phyloP scores from a whole-genome alignment of 2,797 vertebrate genomes.

The Discoglossus pictus region DNA sequence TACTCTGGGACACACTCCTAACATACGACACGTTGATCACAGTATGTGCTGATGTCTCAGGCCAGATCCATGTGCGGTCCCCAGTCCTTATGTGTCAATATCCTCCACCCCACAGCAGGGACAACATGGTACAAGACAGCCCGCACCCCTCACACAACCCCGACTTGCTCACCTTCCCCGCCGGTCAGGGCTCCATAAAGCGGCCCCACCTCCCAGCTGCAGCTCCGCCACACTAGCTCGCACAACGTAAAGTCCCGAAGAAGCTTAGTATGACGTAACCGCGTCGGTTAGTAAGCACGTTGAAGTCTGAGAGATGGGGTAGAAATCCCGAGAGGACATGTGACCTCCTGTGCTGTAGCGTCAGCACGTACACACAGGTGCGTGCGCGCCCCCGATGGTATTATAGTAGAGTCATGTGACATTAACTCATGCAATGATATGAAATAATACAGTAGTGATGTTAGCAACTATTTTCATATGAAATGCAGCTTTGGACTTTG shows the following conservation, averaged over 20 bases:
- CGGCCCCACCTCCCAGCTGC: slow-evolving; percentile 18
- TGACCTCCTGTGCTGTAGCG: slow-evolving; percentile 6
- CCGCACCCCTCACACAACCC: background rate
- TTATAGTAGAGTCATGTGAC: too few relatives aligned
- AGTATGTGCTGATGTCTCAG: background rate
- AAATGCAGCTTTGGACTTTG: too few relatives aligned
- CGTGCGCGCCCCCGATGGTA: background rate
- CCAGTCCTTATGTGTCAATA: background rate
- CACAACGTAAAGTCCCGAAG: background rate
- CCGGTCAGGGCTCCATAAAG: slow-evolving; percentile 32
- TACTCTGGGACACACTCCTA: too few relatives aligned
- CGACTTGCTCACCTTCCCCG: slow-evolving; percentile 19
- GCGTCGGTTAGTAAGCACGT: slow-evolving; percentile 23
- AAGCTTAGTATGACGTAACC: slow-evolving; percentile 28
- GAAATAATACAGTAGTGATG: too few relatives aligned
- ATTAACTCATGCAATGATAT: too few relatives aligned
- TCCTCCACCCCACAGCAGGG: background rate
- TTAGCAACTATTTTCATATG: too few relatives aligned
- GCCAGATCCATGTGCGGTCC: background rate
- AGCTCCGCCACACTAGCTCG: slow-evolving; percentile 20
- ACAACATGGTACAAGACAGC: slow-evolving; percentile 14
- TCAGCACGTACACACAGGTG: slow-evolving; percentile 4
- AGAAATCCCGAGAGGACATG: background rate
- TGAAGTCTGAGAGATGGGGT: background rate
- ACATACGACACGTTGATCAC: slow-evolving; percentile 2